phyloP scores from a whole-genome alignment of 2,888 invertebrate genomes.

The Lycia hirtaria region DNA sequence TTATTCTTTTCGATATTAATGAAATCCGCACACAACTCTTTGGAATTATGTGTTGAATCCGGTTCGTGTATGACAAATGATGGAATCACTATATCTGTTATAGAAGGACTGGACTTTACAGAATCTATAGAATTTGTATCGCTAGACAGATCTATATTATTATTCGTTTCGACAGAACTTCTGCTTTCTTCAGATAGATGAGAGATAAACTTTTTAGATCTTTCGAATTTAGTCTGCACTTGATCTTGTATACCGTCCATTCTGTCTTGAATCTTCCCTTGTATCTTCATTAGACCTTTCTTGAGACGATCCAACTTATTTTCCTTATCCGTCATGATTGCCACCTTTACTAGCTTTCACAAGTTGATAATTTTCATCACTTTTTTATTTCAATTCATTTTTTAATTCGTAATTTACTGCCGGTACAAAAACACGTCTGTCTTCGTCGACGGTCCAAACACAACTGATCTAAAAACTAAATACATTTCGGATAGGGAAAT shows the following conservation, averaged over 20 bases:
- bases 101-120: constrained; percentile 18
- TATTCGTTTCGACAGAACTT: constrained; percentile 61
- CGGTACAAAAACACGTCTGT: constrained; percentile 12
- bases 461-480: constrained; percentile 19
- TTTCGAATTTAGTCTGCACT: constrained; percentile 70
- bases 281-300: constrained; percentile 65
- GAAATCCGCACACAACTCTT: constrained; percentile 64
- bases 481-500: constrained; percentile 17
- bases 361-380: not conserved
- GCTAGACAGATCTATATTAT: constrained; percentile 33
- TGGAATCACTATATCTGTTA: constrained; percentile 55
- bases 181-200: constrained; percentile 68
- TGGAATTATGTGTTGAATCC: constrained; percentile 50
- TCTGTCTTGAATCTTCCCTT: constrained; percentile 73
- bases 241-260: constrained; percentile 78
- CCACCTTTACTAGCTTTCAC: not conserved
- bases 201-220: constrained; percentile 64
- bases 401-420: not conserved
- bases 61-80: constrained; percentile 68
- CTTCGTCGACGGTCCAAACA: constrained; percentile 15
- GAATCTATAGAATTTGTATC: constrained; percentile 38
- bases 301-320: constrained; percentile 72
- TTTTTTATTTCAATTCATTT: constrained; percentile 8
- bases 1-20: constrained; percentile 65
- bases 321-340: constrained; percentile 63